Evolutionary conservation across 2,797 vertebrate species (phyloP).

Genomic region (Enteromius treurensis): DNA sequence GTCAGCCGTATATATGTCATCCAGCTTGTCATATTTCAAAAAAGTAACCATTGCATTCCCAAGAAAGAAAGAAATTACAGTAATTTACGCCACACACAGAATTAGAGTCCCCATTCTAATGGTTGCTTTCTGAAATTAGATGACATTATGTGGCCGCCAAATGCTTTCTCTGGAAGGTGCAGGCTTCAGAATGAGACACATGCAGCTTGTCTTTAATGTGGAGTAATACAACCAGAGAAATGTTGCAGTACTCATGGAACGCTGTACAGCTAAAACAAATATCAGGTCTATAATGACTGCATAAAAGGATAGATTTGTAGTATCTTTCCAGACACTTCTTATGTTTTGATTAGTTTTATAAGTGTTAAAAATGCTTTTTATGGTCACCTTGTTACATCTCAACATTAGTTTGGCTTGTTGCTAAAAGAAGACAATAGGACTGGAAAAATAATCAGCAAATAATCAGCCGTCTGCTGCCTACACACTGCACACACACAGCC

Average conservation of each 20-base stretch:
- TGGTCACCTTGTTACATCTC: not conserved
- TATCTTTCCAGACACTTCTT: not conserved
- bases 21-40: not conserved
- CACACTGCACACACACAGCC: conserved; percentile 12
- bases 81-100: not conserved
- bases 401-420: not conserved
- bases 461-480: conserved; percentile 34
- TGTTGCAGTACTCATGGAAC: not conserved
- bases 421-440: not conserved
- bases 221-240: not conserved
- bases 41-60: not conserved
- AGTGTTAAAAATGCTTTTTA: not conserved
- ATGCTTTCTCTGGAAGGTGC: not conserved
- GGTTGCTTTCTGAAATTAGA: not conserved
- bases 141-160: not conserved
- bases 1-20: not conserved
- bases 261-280: not conserved
- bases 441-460: conserved; percentile 48
- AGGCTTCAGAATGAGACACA: not conserved
- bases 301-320: not conserved
- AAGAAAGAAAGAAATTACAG: not conserved
- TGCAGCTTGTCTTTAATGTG: not conserved
- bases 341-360: not conserved
- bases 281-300: not conserved
- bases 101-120: not conserved